Conservation (phyloP, 2,113 vertebrate species). For the Podarcis cretensis region DNA sequence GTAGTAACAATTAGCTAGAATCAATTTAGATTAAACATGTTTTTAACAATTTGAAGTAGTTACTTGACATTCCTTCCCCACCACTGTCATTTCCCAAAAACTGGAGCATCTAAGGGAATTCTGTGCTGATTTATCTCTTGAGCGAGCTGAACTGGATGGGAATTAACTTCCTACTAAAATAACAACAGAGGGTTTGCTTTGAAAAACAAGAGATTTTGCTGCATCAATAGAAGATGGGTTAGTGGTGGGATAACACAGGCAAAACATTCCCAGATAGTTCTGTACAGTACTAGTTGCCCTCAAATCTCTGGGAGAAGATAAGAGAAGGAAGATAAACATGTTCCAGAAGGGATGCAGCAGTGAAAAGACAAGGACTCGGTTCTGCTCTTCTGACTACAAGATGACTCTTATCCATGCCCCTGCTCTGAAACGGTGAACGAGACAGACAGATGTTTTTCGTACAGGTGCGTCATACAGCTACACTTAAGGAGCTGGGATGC, state of each 20-base stretch:
- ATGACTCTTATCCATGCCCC: no score
- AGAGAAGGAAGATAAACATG: neutral
- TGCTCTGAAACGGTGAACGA: neutral
- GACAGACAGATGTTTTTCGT: neutral
- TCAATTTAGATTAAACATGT: neutral
- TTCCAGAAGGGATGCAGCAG: neutral
- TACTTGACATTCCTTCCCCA: neutral
- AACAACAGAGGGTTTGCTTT: no score
- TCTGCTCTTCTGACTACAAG: no score
- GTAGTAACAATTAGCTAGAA: neutral
- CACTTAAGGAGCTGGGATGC: neutral
- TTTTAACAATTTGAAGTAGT: neutral
- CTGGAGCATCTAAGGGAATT: no score
- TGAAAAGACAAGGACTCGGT: neutral
- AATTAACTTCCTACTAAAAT: no score
- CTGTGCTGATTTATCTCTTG: no score
- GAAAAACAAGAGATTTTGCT: neutral
- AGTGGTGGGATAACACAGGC: neutral
- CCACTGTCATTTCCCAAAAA: neutral
- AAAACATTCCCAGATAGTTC: neutral
- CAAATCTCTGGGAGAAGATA: neutral
- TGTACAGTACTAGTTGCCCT: neutral
- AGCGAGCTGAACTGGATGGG: no score
- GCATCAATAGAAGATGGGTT: neutral
- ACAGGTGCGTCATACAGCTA: no score